Base-by-base conservation (phyloP, 2,797 vertebrate species). In the Serranus cabrilla region DNA sequence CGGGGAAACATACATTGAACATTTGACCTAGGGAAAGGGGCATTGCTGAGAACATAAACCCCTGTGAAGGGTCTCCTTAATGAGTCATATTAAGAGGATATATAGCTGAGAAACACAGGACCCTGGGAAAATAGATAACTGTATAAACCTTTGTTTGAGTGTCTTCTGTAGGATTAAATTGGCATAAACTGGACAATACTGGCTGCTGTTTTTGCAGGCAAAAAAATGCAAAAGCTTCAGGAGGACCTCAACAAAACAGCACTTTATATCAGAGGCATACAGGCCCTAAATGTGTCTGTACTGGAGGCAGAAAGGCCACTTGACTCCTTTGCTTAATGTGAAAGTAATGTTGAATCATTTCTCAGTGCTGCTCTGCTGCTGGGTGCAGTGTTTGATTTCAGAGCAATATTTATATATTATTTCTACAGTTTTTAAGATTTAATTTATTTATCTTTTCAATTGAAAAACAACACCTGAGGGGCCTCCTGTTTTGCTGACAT, bases 401-500 rank as follows among this genome's bases (percentile, higher is more conserved):
- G 45, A 16, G 34, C 18, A 13, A 31, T 50, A 18, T 51, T 52
- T 20, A n/a, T 7, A 56, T 54, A 13, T 51, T 47, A 27, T 58
- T 59, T 59, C 2, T 37, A 16, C 40, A 6, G n/a, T 40, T 72
- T 72, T 67, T 21, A 27, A 23, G 54, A 18, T 59, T 23, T 43
- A 20, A 69, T 25, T 60, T 50, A 47, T 39, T 13, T 12, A 12
- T 40, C 11, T 66, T 40, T 62, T 49, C 23, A 69, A 16, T 27
- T 69, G 13, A 56, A 31, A 59, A 54, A 21, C 27, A 45, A 21
- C 27, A 45, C 52, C 57, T 49, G 11, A 34, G 27, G 23, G 21
- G 7, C 43, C 25, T 67, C 7, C 21, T 27, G 12, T 63, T 54
- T 59, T 52, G 27, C n/a, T 60, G 52, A 71, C 34, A 54, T 25